Conservation (phyloP, 2,888 invertebrate species). For the Pristionchus japonicus region DNA sequence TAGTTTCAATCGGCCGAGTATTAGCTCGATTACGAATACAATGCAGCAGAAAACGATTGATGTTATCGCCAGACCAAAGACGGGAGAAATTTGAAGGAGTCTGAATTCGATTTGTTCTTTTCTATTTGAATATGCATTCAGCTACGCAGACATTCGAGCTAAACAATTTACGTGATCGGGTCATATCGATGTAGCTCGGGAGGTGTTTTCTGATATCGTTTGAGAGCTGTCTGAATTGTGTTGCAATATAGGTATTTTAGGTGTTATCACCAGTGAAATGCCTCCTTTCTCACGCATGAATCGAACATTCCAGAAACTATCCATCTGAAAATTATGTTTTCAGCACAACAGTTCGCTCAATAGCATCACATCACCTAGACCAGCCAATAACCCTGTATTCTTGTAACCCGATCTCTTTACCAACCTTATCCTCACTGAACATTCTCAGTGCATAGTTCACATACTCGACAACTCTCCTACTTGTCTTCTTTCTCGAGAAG, state of each 20-base stretch:
- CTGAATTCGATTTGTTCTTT: neutral
- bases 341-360: too few relatives aligned
- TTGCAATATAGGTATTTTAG: neutral
- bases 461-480: neutral
- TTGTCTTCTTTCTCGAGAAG: neutral
- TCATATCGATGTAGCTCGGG: neutral
- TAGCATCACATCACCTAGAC: too few relatives aligned
- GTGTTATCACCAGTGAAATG: neutral
- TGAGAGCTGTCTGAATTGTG: neutral
- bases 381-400: too few relatives aligned
- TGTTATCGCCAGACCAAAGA: neutral
- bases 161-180: neutral
- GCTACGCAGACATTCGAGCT: neutral
- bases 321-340: neutral
- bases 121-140: neutral
- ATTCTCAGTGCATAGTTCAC: constrained; percentile 14
- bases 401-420: too few relatives aligned
- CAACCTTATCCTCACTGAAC: constrained; percentile 24
- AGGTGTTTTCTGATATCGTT: neutral
- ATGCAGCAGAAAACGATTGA: neutral
- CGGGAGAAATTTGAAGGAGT: constrained; percentile 5
- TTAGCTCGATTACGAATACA: neutral
- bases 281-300: neutral
- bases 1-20: neutral
- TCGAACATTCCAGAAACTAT: constrained; percentile 1